A percentile compares a stretch with the other conserved stretches of the same genome.
These are phyloP conservation scores for Drosophila sucinea DNA, from an alignment of 1,140 invertebrate genomes.

Conservation along the genomic window DNA sequence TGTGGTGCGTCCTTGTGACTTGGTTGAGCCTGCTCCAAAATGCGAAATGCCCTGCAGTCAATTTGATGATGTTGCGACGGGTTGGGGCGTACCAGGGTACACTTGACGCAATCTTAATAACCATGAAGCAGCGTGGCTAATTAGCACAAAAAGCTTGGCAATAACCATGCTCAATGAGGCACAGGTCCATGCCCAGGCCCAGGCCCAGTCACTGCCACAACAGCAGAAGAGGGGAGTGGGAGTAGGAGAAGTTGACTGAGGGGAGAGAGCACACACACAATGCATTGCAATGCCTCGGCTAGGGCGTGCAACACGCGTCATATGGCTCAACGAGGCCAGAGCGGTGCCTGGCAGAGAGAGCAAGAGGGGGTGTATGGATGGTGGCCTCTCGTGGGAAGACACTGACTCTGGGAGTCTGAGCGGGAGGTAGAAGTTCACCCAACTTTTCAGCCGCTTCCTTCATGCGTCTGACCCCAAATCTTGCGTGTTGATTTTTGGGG, in stretches of 20 bases:
- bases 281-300: conserved; percentile 54
- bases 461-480: conserved; percentile 21
- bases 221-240: conserved; percentile 32
- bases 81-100: conserved; percentile 42
- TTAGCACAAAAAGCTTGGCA: conserved; percentile 83
- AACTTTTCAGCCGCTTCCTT: neutral
- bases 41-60: conserved; percentile 66
- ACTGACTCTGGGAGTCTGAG: conserved; percentile 7
- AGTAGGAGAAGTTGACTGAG: neutral
- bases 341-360: conserved; percentile 11
- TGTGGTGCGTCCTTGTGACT: conserved; percentile 70
- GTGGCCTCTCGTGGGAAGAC: conserved; percentile 17
- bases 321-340: conserved; percentile 69
- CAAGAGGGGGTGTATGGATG: neutral
- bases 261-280: conserved; percentile 10
- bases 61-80: conserved; percentile 26
- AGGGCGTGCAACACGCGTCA: conserved; percentile 77
- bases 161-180: conserved; percentile 82
- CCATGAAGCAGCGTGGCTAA: conserved; percentile 83
- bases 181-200: conserved; percentile 24
- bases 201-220: conserved; percentile 25
- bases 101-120: conserved; percentile 83
- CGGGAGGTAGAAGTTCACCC: conserved; percentile 7
- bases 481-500: conserved; percentile 79
- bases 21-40: conserved; percentile 49